Evolutionary conservation across 2,888 invertebrate species (phyloP), one percentile per base, ranked within the genome.

Genomic region (Coenonympha arcania): DNA sequence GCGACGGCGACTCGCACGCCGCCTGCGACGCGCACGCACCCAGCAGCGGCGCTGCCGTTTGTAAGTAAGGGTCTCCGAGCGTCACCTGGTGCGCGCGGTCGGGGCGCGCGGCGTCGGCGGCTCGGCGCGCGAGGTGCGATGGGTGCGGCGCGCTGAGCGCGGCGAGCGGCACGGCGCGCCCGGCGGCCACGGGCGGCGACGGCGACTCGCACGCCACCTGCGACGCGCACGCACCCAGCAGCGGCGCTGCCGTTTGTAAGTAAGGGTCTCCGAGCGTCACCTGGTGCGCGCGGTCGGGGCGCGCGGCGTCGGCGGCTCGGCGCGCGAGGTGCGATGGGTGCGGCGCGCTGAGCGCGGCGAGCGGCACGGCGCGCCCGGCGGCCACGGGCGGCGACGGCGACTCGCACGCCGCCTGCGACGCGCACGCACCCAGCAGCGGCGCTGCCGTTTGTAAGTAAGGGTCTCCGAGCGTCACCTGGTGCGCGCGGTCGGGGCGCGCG

Each of bases 1-100:
- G 53, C 39, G 45, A 57, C 9, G 44, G 57, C 1, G 62, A 52
- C 24, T 55, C 28, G 48, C 39, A 39, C 39, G 39, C 9, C 22
- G 6, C 22, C 4, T 39, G 39, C 15, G 39, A 22, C 24, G 54
- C 61, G 4, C 54, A 42, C 13, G 49, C 60, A n/a, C 50, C 43
- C 15, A 61, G 54, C 3, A 62, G 42, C 11, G 71, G 73, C 9
- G 73, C 63, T 13, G 74, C 68, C 0, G 76, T 68, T 48, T 76
- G 30, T 6, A 11, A 13, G 6, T 13, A 11, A 5, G 13, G 2
- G 3, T 28, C 4, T 4, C 9, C 4, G 4, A 5, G 9, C 9
- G n/a, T n/a, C 9, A 39, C 39, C 39, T 39, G 39, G 15, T 24
- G 39, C 22, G 39, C 9, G 39, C 4, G 39, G 13, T 56, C 57